These are phyloP conservation scores for Melanotaenia duboulayi DNA, from an alignment of 2,113 vertebrate genomes.

Conservation along the genomic window DNA sequence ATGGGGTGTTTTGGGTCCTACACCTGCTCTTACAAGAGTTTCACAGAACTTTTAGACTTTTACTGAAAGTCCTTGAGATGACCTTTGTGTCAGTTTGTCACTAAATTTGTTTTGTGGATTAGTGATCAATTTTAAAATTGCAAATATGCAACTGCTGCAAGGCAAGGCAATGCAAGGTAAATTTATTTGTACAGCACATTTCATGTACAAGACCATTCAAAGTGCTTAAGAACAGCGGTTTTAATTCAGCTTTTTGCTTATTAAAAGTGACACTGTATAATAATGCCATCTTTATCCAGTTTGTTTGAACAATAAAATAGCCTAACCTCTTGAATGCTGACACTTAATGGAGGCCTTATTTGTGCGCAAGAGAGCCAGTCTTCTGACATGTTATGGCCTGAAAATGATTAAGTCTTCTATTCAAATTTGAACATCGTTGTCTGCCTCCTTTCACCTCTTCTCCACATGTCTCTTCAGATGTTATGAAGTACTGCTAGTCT, in stretches of 20 bases:
- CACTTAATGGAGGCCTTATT: background rate
- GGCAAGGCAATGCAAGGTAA: too few species aligned
- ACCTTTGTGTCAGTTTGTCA: background rate
- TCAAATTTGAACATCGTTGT: background rate
- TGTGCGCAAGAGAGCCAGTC: background rate
- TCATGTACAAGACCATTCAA: too few species aligned
- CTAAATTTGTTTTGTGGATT: too few species aligned
- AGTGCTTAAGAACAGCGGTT: too few species aligned
- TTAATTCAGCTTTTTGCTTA: background rate
- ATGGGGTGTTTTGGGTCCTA: too few species aligned
- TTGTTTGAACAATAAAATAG: background rate
- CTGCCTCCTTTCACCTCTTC: background rate
- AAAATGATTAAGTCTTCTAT: too few species aligned
- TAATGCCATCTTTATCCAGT: background rate
- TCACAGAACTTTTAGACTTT: too few species aligned
- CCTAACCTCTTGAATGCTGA: background rate
- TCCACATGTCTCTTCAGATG: slow-evolving; percentile 22
- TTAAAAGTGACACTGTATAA: accelerated
- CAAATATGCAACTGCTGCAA: too few species aligned
- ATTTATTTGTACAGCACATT: too few species aligned
- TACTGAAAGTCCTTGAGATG: too few species aligned
- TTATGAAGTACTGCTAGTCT: slow-evolving; percentile 67
- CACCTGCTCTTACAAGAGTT: too few species aligned
- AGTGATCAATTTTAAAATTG: too few species aligned
- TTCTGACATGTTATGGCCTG: background rate